Percentiles rank a stretch among this genome's conserved stretches.
Conservation (phyloP, 2,113 vertebrate genomes). For the Scophthalmus maximus region DNA sequence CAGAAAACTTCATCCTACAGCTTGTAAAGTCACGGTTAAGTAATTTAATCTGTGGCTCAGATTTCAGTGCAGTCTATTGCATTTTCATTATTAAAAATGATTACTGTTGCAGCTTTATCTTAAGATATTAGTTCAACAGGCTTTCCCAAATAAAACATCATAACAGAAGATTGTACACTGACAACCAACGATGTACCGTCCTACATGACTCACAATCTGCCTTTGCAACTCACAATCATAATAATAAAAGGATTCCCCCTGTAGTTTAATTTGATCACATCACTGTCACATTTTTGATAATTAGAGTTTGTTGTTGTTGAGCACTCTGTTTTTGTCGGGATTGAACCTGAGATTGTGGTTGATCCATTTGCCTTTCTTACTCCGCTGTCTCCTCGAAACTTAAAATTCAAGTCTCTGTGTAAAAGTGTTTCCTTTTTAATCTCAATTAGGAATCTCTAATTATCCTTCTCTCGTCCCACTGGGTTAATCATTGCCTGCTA, state of each 20-base stretch:
- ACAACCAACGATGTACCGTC: conserved; percentile 8
- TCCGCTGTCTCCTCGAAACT: not conserved
- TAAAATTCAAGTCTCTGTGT: conserved; percentile 8
- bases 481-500: conserved; percentile 49
- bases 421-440: conserved; percentile 55
- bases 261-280: not conserved
- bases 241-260: not conserved
- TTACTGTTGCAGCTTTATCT: too few species aligned
- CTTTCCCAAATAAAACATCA: too few species aligned
- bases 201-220: conserved; percentile 58
- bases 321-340: not conserved
- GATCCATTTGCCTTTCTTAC: not conserved
- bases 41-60: too few species aligned
- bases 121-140: too few species aligned
- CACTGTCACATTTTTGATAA: not conserved
- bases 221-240: conserved; percentile 5
- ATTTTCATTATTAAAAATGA: too few species aligned
- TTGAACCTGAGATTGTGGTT: not conserved
- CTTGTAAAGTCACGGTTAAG: not conserved
- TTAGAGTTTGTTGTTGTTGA: not conserved
- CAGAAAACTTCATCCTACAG: not conserved
- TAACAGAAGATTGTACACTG: not conserved
- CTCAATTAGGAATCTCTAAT: conserved; percentile 42
- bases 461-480: not conserved
- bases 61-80: not conserved